phyloP scores from a whole-genome alignment of 2,888 invertebrate species.

The Latheticus oryzae region DNA sequence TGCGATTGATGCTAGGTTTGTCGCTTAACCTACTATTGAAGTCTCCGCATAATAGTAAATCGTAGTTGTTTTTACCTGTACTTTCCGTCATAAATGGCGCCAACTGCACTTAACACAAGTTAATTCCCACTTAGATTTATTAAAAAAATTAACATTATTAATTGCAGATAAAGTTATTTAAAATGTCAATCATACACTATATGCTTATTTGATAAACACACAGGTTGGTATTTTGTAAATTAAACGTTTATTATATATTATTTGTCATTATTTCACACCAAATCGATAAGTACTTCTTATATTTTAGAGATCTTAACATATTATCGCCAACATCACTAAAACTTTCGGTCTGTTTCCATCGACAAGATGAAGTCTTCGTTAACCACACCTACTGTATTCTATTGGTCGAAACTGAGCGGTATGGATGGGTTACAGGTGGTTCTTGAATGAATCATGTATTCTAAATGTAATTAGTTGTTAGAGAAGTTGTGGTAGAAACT shows the following conservation, averaged over 20 bases:
- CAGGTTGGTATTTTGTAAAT: conserved; percentile 63
- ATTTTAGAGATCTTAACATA: conserved; percentile 63
- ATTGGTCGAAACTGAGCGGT: conserved; percentile 52
- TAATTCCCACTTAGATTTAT: conserved; percentile 25
- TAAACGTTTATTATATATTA: conserved; percentile 65
- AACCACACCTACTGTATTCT: conserved; percentile 53
- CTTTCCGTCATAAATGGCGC: conserved; percentile 25
- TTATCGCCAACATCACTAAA: conserved; percentile 61
- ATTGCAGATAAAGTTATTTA: conserved; percentile 46
- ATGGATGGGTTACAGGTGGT: conserved; percentile 44
- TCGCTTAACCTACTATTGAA: conserved; percentile 30
- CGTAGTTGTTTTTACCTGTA: conserved; percentile 23
- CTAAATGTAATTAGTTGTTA: conserved; percentile 4
- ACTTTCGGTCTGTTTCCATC: conserved; percentile 50
- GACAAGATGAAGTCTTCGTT: conserved; percentile 54
- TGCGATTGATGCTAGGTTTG: conserved; percentile 26
- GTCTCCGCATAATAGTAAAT: conserved; percentile 26
- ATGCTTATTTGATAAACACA: conserved; percentile 62
- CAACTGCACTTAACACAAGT: conserved; percentile 1
- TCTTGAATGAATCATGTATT: conserved; percentile 24
- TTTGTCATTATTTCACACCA: conserved; percentile 66
- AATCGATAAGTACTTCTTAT: conserved; percentile 65
- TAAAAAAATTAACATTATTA: conserved; percentile 39
- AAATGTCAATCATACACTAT: conserved; percentile 59
- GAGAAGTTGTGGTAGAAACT: background rate